Conservation (phyloP, 2,113 vertebrate genomes). For the Promerops cafer region DNA sequence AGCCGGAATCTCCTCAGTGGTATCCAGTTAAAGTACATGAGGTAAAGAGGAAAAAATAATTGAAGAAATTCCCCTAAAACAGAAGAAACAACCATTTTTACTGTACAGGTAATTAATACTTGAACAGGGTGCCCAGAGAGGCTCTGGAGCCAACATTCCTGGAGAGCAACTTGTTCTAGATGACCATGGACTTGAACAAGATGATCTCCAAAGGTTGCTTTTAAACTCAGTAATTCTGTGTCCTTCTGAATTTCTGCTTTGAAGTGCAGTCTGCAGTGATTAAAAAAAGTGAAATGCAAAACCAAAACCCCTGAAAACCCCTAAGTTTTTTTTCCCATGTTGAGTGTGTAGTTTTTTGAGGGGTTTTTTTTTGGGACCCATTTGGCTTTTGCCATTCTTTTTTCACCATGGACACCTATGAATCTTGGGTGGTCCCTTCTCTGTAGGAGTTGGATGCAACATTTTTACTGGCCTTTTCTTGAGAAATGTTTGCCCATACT, state of each 20-base stretch:
- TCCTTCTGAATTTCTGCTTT: background rate
- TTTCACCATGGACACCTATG: fast-evolving
- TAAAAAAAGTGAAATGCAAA: background rate
- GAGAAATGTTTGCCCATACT: background rate
- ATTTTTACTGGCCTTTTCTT: background rate
- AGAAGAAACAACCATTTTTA: background rate
- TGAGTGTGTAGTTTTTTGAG: background rate
- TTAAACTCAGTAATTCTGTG: background rate
- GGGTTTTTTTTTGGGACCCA: fast-evolving
- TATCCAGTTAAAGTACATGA: background rate
- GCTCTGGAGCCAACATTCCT: background rate
- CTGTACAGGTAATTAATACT: background rate
- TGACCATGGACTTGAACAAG: background rate
- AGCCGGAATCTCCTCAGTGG: background rate
- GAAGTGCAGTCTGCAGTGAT: background rate
- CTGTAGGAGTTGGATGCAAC: background rate
- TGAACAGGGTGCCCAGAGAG: background rate
- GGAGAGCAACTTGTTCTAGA: background rate
- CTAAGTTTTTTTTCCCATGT: too few species aligned
- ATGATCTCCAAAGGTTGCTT: background rate
- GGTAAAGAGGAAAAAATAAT: background rate
- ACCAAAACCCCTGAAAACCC: fast-evolving
- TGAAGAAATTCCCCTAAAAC: background rate
- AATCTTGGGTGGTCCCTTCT: background rate
- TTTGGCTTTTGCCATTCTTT: background rate